Base-by-base conservation (phyloP, 1,140 invertebrate species). In the Aphelenchoides besseyi region DNA sequence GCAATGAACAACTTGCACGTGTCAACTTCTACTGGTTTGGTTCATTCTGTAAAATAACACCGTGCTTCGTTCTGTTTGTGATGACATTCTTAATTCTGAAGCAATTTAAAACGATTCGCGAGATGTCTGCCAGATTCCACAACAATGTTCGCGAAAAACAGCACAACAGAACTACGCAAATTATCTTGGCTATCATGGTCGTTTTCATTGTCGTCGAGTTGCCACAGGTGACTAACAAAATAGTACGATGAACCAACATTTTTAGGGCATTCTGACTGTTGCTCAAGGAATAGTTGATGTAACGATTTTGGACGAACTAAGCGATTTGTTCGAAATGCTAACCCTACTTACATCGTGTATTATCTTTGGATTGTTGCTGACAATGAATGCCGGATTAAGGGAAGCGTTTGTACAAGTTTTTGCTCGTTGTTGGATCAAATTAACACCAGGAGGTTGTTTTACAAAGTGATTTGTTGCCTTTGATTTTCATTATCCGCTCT, bases 21-120 rank as follows among this genome's bases (percentile, higher is more conserved):
- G 23, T 81, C 33, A 80, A 81, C 59, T 80, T 80, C 62, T 80
- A 79, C 79, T 57, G 80, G 12, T 80, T 80, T 61, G 73, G 77
- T 29, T 63, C 69, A 12, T 55, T 69, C 26, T 79, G 68, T 23
- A 80, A 80, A 53, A 52, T 80, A n/a, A 71, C 74, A 53, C 78
- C 78, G 32, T 80, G 75, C 32, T 59, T 74, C 3, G 62, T 80
- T 28, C 66, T 80, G 3, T 81, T 69, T 41, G 28, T 80, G 8
- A 80, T 80, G 78, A 72, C 72, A n/a, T 61, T 75, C 16, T 61
- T 80, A 23, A 74, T 80, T 33, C 18, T 80, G 48, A 59, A 73
- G 18, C 64, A 70, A 9, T 59, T 80, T 33, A 78, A 74, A 12
- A 69, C 68, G 29, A 74, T 80, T n/a, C 72, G 64, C 41, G 63